A percentile compares a stretch with the other conserved stretches of the same genome.
phyloP scores from a whole-genome alignment of 2,888 invertebrate genomes.

The Patella ulyssiponensis region DNA sequence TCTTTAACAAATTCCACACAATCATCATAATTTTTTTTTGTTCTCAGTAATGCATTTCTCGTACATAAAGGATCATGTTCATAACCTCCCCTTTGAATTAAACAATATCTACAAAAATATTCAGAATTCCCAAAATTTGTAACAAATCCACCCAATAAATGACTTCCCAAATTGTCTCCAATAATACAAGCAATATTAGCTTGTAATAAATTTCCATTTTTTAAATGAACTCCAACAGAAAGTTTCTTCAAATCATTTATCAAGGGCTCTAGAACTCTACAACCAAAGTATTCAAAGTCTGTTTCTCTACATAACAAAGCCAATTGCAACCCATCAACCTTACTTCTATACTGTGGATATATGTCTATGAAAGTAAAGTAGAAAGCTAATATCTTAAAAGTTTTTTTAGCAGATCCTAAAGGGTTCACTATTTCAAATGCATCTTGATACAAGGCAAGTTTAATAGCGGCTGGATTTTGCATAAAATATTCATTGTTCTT shows the following conservation, averaged over 20 bases:
- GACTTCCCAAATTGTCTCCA: neutral
- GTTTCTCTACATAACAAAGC: too few species aligned
- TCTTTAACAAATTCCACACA: neutral
- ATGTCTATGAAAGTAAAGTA: too few species aligned
- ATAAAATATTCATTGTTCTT: neutral
- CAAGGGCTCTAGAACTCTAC: neutral
- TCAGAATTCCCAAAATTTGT: neutral
- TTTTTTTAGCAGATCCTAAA: too few species aligned
- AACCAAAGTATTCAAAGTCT: too few species aligned
- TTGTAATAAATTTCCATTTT: neutral
- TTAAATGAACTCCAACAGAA: neutral
- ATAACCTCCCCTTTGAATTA: neutral
- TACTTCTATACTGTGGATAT: too few species aligned
- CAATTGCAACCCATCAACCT: too few species aligned
- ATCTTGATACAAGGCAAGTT: neutral
- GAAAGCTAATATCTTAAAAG: too few species aligned
- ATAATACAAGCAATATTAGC: neutral
- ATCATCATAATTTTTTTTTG: neutral
- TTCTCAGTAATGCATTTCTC: neutral
- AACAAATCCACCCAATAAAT: neutral
- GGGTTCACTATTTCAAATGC: too few species aligned
- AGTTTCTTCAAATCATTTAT: neutral
- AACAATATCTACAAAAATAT: neutral
- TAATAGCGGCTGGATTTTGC: neutral
- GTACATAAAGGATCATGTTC: neutral